These are phyloP conservation scores for Myzus persicae DNA, from an alignment of 1,140 invertebrate genomes.

Conservation along the genomic window DNA sequence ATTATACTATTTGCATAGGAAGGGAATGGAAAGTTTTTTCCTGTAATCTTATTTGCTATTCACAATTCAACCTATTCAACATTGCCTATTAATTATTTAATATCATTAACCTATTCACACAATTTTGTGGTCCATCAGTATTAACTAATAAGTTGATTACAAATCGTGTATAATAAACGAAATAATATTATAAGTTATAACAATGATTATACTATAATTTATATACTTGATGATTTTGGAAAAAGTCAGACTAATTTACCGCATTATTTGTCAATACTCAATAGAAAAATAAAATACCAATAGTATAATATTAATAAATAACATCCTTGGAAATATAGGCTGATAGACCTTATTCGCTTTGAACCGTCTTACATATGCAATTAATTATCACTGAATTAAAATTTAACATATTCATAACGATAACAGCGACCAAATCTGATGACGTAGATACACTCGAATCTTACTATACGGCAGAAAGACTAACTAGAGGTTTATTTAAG, in stretches of 20 bases:
- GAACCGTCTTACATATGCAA: background rate
- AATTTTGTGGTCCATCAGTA: accelerated
- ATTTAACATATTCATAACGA: too few relatives aligned
- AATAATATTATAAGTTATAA: background rate
- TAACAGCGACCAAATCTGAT: too few relatives aligned
- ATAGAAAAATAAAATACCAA: background rate
- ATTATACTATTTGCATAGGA: background rate
- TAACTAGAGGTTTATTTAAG: too few relatives aligned
- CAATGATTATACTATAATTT: background rate
- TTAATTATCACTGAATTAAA: background rate
- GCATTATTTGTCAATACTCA: background rate
- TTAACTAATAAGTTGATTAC: background rate
- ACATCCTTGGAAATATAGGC: background rate
- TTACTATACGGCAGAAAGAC: too few relatives aligned
- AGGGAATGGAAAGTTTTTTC: background rate
- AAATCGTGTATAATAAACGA: background rate
- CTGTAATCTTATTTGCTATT: background rate
- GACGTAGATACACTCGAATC: too few relatives aligned
- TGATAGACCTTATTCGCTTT: accelerated
- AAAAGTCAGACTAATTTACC: background rate
- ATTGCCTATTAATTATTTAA: too few relatives aligned
- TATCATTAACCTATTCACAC: background rate
- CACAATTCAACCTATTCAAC: too few relatives aligned
- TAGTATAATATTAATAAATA: background rate
- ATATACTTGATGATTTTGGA: background rate